Conservation (phyloP, 2,888 invertebrate genomes). For the Venusia cambrica region DNA sequence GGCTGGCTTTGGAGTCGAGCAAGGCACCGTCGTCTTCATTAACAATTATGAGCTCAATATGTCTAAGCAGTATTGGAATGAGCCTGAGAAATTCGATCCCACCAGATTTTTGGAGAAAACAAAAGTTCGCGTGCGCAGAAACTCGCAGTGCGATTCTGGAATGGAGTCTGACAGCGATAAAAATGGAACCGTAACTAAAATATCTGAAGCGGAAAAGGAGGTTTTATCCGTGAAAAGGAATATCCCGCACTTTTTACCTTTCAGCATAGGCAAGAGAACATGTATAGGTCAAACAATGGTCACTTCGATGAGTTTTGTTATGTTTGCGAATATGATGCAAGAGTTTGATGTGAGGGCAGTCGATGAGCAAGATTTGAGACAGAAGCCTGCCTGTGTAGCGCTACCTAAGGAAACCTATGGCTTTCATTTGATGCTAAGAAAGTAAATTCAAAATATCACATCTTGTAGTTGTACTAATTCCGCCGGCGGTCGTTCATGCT, state of each 20-base stretch:
- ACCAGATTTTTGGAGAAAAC: constrained; percentile 84
- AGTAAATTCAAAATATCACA: constrained; percentile 37
- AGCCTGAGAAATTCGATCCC: constrained; percentile 87
- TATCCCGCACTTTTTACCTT: constrained; percentile 89
- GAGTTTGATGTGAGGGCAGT: constrained; percentile 84
- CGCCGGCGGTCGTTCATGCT: constrained; percentile 8
- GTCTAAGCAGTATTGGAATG: constrained; percentile 86
- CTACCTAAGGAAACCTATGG: constrained; percentile 87
- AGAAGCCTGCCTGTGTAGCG: constrained; percentile 86
- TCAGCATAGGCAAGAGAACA: constrained; percentile 92
- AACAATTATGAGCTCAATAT: constrained; percentile 92
- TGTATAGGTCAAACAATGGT: constrained; percentile 92
- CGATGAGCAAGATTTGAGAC: constrained; percentile 73
- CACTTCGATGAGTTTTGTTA: constrained; percentile 87
- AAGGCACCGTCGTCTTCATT: constrained; percentile 90
- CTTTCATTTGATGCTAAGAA: constrained; percentile 80
- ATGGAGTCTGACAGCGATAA: constrained; percentile 76
- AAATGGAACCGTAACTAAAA: constrained; percentile 41
- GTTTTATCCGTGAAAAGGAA: constrained; percentile 71
- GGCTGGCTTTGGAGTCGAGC: constrained; percentile 85
- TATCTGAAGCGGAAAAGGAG: constrained; percentile 54
- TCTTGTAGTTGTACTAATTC: constrained; percentile 6
- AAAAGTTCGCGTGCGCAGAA: constrained; percentile 55
- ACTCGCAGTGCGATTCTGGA: constrained; percentile 78
- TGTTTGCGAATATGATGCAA: constrained; percentile 86